Base-by-base conservation (phyloP, 2,113 vertebrate genomes). In the Oxyruncus cristatus region DNA sequence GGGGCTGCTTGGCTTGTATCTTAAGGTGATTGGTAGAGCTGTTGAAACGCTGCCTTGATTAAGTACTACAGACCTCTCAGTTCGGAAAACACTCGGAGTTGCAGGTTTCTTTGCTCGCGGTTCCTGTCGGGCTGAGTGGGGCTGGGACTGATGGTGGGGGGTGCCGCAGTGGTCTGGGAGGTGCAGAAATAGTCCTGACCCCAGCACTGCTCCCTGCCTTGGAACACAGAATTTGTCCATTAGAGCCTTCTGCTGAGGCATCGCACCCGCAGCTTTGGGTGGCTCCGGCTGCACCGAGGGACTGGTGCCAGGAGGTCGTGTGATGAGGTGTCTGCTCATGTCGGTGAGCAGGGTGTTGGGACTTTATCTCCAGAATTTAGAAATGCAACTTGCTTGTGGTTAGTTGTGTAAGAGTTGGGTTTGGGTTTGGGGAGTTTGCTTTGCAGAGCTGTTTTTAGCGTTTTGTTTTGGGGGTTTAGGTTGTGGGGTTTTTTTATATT, bases 111-210 rank as follows among this genome's bases (percentile, higher is more conserved):
- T 44, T 65, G 12, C 44, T 49, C 46, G 7, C 16, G 0, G 2
- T 39, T 87, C 14, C 32, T 27, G 56, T 16, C 3, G 2, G 39
- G 1, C 18, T 35, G 23, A 20, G 35, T 8, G 56, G 14, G 0
- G 1, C 5, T 33, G 56, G 56, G 35, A 3, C 42, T 7, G 9
- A 5, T 0, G 0, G 30, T 13, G 26, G 71, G 39, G 0, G 3
- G 14, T 9, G 78, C 41, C 66, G 56, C 47, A 17, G 3, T 33
- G 76, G 12, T 37, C 68, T 63, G 66, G 17, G 33, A 5, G 6
- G 35, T 24, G 68, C 15, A 44, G 82, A 6, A 55, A 3, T 1
- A 35, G 61, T 30, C 82, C 30, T 18, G 12, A 37, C 5, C 3
- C 18, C 56, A 12, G 46, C 11, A 6, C 46, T 58, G 74, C 55